phyloP scores from a whole-genome alignment of 1,140 invertebrate genomes.

The Forficula auricularia region DNA sequence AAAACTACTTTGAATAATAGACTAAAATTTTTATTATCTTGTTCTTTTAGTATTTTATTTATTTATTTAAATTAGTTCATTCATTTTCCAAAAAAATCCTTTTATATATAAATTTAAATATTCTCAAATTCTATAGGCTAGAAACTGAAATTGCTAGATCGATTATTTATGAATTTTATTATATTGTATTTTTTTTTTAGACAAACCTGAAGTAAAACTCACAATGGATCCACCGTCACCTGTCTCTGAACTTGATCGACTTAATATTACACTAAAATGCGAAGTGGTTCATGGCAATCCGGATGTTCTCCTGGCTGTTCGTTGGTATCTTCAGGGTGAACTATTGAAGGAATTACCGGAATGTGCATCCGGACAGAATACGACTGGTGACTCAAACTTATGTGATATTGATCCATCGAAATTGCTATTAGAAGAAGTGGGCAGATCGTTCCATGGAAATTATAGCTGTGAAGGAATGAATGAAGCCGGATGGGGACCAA shows the following conservation, averaged over 20 bases:
- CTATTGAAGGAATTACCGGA: conserved; percentile 70
- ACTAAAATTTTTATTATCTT: neutral
- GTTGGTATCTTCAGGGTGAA: conserved; percentile 67
- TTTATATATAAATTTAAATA: neutral
- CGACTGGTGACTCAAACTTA: conserved; percentile 27
- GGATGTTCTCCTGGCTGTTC: conserved; percentile 33
- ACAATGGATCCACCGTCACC: conserved; percentile 54
- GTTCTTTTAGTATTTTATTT: neutral
- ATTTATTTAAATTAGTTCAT: neutral
- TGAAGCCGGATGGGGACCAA: conserved; percentile 63
- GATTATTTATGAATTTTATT: too few species aligned
- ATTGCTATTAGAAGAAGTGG: conserved; percentile 60
- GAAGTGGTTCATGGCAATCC: conserved; percentile 50
- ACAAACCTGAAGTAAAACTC: conserved; percentile 56
- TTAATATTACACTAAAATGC: conserved; percentile 66
- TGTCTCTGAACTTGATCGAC: conserved; percentile 57
- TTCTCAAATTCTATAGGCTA: too few species aligned
- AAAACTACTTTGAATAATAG: too few species aligned
- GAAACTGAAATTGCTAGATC: too few species aligned
- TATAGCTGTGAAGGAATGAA: conserved; percentile 78
- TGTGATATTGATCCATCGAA: conserved; percentile 73
- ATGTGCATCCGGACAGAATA: conserved; percentile 38
- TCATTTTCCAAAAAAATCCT: neutral
- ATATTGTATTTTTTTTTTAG: conserved; percentile 35
- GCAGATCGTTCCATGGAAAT: conserved; percentile 72